Evolutionary conservation across 2,113 vertebrate species (phyloP), one percentile per base, ranked within the genome.

Genomic region (Amazona guildingii): DNA sequence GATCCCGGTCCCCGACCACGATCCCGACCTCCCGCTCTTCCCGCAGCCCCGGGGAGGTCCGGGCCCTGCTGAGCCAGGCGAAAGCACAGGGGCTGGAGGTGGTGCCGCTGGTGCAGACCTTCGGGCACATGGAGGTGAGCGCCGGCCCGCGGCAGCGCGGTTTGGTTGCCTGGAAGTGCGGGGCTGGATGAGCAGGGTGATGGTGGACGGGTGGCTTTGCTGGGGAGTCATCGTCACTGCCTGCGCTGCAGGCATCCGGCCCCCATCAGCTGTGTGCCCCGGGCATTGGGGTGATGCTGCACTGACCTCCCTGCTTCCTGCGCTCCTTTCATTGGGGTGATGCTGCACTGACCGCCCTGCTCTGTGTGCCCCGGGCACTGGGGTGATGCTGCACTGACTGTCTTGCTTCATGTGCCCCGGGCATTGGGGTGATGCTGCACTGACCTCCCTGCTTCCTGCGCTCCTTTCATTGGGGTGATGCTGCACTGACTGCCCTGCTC

Each of bases 91-190:
- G 98, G 33, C 97, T 99, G 80, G 99, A 99, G 63, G 98, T 99
- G 63, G 98, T 99, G 88, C 99, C 99, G 7, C 97, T 99, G 59
- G 98, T 99, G 83, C 99, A 99, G 98, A 99, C 98, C 0, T 99
- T 99, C 67, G 99, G 99, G 82, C 99, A 99, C 97, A 98, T 99
- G 98, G 99, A 99, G 98, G 99, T 99, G 93, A 98, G 98, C 28
- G 8, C 5, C 31, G n/a, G 29, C 57, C 28, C 57, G 51, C 16
- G 6, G 14, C 16, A 4, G 44, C 29, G 41, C 8, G 29, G n/a
- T 17, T 62, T 27, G 9, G 39, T 31, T 1, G 39, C n/a, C 54
- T 7, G 48, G n/a, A 31, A 33, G 21, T 4, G 18, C 15, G 13
- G 51, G 49, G 31, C 6, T 6, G 67, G 52, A 19, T 0, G 33